A percentile compares a stretch with the other conserved stretches of the same genome.
Conservation (phyloP, 2,797 vertebrate species). For the Chiloscyllium punctatum region DNA sequence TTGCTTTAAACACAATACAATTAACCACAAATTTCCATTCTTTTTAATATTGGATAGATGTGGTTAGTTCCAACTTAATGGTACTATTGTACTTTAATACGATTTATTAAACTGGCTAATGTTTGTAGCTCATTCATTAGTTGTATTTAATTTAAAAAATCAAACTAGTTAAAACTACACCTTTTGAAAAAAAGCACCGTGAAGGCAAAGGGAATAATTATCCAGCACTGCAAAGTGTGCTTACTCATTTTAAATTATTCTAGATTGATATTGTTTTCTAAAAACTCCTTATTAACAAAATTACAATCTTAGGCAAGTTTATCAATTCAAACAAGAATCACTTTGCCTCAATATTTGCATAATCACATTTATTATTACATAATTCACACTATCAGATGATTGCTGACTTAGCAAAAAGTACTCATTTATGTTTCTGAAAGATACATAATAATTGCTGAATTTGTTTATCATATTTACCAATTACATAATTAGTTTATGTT, state of each 20-base stretch:
- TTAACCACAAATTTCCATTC: background rate
- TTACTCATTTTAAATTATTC: background rate
- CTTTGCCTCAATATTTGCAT: background rate
- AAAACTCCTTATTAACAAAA: background rate
- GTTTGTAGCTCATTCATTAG: background rate
- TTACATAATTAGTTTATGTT: conserved; percentile 66
- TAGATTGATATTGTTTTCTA: background rate
- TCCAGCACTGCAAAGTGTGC: background rate
- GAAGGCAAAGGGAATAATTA: background rate
- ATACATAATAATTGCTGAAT: conserved; percentile 55
- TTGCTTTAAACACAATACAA: background rate
- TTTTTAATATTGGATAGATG: background rate
- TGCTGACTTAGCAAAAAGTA: conserved; percentile 48
- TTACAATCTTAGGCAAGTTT: background rate
- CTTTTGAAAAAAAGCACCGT: background rate
- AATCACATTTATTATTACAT: background rate
- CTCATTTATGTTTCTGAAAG: conserved; percentile 49
- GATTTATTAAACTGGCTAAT: background rate
- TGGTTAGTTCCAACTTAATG: background rate
- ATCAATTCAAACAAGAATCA: conserved; percentile 2
- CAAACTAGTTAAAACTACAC: background rate
- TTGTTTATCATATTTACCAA: conserved; percentile 62
- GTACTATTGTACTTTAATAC: background rate
- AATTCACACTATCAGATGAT: conserved; percentile 3
- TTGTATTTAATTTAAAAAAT: background rate